Conservation (phyloP, 2,113 vertebrate genomes). For the Archilochus colubris region DNA sequence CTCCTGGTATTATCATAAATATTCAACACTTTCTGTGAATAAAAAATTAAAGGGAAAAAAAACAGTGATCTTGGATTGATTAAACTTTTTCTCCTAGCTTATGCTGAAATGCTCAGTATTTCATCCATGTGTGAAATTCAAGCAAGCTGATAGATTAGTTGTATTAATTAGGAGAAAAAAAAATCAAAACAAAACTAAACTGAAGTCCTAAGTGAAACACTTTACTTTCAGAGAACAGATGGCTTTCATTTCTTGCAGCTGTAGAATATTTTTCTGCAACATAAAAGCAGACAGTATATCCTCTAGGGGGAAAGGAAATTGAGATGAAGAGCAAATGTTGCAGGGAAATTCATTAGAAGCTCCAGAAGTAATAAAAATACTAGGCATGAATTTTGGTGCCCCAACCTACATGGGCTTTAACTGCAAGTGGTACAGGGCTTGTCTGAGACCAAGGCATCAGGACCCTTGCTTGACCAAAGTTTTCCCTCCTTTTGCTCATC, state of each 20-base stretch:
- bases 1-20: background rate
- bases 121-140: background rate
- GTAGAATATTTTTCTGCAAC: background rate
- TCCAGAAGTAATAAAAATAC: background rate
- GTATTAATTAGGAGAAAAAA: background rate
- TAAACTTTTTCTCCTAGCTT: background rate
- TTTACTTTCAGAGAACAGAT: slow-evolving; percentile 30
- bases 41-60: background rate
- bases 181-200: background rate
- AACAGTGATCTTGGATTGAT: background rate
- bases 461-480: background rate
- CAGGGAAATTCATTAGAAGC: background rate
- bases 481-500: background rate
- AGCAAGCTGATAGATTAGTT: background rate
- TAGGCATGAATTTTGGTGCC: background rate
- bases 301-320: background rate
- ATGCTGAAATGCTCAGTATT: background rate
- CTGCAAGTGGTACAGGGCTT: background rate
- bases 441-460: background rate
- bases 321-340: background rate
- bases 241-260: background rate
- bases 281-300: background rate
- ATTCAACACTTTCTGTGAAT: background rate
- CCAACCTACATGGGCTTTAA: background rate
- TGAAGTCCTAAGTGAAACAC: background rate